Percentiles rank a stretch among this genome's conserved stretches.
phyloP scores from a whole-genome alignment of 2,113 vertebrate species.

The Rutilus rutilus region DNA sequence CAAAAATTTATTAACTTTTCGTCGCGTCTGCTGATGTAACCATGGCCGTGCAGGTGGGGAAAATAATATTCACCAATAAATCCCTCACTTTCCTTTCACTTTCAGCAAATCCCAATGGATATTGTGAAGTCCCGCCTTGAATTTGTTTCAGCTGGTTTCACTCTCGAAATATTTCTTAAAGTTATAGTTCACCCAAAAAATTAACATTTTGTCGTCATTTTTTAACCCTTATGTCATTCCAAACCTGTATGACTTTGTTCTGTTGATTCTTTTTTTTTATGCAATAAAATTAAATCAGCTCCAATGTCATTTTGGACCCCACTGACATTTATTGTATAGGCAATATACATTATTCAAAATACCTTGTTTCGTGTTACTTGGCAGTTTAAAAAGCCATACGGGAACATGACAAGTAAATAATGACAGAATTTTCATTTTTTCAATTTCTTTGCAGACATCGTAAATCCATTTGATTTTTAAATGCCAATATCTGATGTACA shows the following conservation, averaged over 20 bases:
- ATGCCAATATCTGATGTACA: background rate
- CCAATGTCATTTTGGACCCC: too few relatives aligned
- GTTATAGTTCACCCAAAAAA: background rate
- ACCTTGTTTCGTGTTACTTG: background rate
- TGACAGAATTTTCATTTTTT: background rate
- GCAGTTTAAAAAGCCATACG: background rate
- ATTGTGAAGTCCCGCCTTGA: background rate
- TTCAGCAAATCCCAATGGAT: slow-evolving; percentile 14
- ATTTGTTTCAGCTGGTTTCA: background rate
- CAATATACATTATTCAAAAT: background rate
- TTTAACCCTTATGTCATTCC: background rate
- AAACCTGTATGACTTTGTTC: background rate
- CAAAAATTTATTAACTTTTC: slow-evolving; percentile 9
- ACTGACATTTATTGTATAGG: background rate
- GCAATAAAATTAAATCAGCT: background rate
- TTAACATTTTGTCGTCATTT: background rate
- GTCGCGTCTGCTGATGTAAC: background rate
- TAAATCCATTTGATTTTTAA: background rate
- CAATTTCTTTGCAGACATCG: too few relatives aligned
- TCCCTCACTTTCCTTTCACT: too few relatives aligned
- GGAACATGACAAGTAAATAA: background rate
- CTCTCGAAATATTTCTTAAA: background rate
- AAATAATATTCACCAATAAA: slow-evolving; percentile 24
- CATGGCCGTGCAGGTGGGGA: background rate
- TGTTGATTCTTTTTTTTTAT: background rate